phyloP scores from a whole-genome alignment of 2,113 vertebrate genomes.

The Pica pica region DNA sequence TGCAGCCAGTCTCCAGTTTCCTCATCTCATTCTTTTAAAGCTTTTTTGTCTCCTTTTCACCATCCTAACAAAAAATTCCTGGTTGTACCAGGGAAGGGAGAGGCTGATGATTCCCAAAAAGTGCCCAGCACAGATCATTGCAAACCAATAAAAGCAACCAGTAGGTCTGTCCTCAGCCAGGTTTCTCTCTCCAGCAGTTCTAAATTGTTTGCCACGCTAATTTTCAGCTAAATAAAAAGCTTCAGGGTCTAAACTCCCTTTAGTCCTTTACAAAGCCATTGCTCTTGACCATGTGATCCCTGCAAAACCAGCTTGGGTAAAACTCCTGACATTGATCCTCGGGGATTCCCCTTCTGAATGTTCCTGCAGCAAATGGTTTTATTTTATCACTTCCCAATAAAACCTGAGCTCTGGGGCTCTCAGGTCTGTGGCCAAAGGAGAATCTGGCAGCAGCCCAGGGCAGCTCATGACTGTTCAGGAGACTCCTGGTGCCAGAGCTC shows the following conservation, averaged over 20 bases:
- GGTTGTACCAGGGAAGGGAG: neutral
- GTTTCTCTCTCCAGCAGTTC: neutral
- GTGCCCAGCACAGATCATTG: rapidly evolving
- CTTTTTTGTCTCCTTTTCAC: neutral
- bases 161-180: neutral
- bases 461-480: neutral
- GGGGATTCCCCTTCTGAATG: conserved; percentile 12
- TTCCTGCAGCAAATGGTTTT: neutral
- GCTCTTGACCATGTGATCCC: neutral
- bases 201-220: neutral
- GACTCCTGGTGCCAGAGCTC: neutral
- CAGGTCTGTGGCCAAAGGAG: neutral
- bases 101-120: neutral
- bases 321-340: neutral
- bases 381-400: neutral
- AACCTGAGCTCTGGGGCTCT: neutral
- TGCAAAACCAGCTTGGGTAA: neutral
- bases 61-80: neutral
- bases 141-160: neutral
- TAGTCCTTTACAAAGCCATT: neutral
- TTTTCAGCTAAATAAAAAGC: neutral
- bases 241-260: neutral
- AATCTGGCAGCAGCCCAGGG: conserved; percentile 34
- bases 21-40: neutral
- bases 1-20: neutral